Conservation (phyloP, 2,113 vertebrate genomes). For the Egretta garzetta region DNA sequence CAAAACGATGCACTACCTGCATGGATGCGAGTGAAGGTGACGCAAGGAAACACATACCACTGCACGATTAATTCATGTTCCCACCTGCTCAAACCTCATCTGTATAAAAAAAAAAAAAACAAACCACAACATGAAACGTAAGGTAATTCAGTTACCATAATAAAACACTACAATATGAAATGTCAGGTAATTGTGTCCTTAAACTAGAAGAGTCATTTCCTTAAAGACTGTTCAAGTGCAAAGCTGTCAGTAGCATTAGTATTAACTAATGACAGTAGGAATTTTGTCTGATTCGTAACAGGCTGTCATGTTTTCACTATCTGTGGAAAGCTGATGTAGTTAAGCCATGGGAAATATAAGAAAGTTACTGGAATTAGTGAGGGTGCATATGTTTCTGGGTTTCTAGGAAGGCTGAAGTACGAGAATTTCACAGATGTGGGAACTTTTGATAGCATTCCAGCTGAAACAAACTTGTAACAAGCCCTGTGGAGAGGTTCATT, state of each 20-base stretch:
- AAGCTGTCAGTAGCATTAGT: neutral
- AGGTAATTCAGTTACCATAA: neutral
- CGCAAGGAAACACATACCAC: neutral
- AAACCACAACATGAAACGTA: neutral
- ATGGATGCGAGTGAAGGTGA: neutral
- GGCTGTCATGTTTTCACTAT: neutral
- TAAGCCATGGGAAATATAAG: neutral
- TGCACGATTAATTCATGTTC: neutral
- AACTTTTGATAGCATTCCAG: conserved; percentile 59
- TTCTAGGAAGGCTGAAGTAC: conserved; percentile 57
- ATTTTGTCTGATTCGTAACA: neutral
- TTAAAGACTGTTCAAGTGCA: neutral
- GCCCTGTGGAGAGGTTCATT: conserved; percentile 58
- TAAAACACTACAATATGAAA: neutral
- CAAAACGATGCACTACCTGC: neutral
- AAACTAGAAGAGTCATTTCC: neutral
- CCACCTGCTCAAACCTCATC: neutral
- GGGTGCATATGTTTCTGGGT: conserved; percentile 26
- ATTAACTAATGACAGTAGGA: neutral
- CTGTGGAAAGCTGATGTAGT: neutral
- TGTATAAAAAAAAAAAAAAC: neutral
- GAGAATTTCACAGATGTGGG: conserved; percentile 51
- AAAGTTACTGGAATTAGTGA: conserved; percentile 32
- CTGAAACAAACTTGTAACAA: conserved; percentile 60
- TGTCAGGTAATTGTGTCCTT: neutral